phyloP scores from a whole-genome alignment of 1,140 invertebrate species.

The Trypoxylus dichotomus region DNA sequence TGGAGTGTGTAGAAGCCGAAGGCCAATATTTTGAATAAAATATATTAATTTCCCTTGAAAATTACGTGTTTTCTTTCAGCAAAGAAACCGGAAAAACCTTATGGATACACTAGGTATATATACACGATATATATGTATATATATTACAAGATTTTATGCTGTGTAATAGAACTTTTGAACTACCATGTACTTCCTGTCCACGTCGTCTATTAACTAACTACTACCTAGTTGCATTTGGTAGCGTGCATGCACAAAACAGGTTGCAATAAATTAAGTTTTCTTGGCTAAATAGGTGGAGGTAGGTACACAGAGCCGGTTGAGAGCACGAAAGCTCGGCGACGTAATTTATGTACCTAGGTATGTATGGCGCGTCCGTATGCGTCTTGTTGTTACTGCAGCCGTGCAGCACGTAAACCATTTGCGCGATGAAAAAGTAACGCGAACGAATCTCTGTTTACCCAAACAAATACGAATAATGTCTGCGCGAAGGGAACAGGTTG shows the following conservation, averaged over 20 bases:
- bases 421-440: background rate
- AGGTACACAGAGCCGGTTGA: background rate
- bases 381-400: background rate
- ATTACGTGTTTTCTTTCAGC: no score
- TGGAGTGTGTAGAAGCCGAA: no score
- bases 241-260: background rate
- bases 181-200: background rate
- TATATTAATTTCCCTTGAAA: no score
- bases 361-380: background rate
- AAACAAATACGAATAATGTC: background rate
- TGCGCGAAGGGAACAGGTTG: background rate
- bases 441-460: constrained; percentile 3
- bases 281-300: background rate
- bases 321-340: background rate
- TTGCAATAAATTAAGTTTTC: constrained; percentile 10
- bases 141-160: no score
- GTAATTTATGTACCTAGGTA: background rate
- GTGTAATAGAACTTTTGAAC: no score
- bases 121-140: no score
- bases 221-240: background rate
- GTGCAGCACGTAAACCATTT: background rate
- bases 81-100: no score
- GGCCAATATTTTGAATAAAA: no score
- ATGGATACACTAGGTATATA: no score
- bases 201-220: background rate